Evolutionary conservation across 2,113 vertebrate genomes (phyloP).

Genomic region (Anser cygnoides): DNA sequence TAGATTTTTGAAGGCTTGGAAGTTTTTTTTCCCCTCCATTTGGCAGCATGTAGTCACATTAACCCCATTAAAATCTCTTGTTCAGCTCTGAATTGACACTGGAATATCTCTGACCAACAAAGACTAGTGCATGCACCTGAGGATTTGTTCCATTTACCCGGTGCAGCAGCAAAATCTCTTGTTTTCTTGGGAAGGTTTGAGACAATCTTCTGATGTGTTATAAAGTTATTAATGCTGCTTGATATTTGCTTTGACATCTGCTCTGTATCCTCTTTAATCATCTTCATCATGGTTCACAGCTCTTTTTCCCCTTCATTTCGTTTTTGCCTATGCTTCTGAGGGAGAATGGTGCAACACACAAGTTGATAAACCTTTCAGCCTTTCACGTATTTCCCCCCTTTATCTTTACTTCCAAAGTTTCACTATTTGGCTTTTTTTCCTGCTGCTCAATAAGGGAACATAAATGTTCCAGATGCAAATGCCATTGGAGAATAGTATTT

Average conservation of each 20-base stretch:
- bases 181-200: constrained; percentile 71
- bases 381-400: neutral
- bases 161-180: constrained; percentile 63
- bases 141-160: constrained; percentile 55
- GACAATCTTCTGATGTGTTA: constrained; percentile 68
- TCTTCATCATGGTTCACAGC: constrained; percentile 70
- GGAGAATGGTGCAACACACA: constrained; percentile 33
- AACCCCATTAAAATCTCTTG: neutral
- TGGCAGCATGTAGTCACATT: neutral
- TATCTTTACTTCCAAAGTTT: constrained; percentile 11
- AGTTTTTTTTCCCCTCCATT: neutral
- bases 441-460: neutral
- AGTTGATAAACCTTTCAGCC: constrained; percentile 38
- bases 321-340: constrained; percentile 54
- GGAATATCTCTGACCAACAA: neutral
- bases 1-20: neutral
- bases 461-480: neutral
- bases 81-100: neutral
- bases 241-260: constrained; percentile 82
- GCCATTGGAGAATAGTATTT: neutral
- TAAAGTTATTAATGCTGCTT: constrained; percentile 81
- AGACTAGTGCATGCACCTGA: neutral
- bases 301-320: constrained; percentile 73
- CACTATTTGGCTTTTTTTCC: neutral
- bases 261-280: constrained; percentile 80